phyloP scores from a whole-genome alignment of 1,140 invertebrate genomes.

The Atta texana region DNA sequence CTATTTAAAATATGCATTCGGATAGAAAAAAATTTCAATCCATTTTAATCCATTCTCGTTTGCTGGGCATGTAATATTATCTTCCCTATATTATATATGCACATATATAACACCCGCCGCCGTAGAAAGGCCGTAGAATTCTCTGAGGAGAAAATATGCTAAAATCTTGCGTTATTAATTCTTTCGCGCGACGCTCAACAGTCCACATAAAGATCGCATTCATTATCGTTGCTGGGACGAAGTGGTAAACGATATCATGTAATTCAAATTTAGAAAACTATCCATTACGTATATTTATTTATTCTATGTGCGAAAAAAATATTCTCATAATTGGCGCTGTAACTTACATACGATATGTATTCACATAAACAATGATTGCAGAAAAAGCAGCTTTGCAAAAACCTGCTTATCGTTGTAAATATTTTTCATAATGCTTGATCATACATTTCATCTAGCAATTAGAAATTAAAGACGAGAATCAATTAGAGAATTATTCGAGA shows the following conservation, averaged over 20 bases:
- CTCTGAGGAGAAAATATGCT: constrained; percentile 22
- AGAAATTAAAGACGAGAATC: no score
- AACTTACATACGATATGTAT: neutral
- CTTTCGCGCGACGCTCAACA: neutral
- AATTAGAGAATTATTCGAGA: no score
- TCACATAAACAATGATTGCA: neutral
- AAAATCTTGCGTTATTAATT: constrained; percentile 2
- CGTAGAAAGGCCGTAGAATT: neutral
- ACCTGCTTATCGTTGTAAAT: no score
- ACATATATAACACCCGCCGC: neutral
- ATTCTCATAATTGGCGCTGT: neutral
- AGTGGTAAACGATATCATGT: neutral
- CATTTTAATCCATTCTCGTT: no score
- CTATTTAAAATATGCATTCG: no score
- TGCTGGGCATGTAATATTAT: neutral
- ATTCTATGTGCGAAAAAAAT: neutral
- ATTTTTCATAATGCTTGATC: no score
- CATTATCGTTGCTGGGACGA: neutral
- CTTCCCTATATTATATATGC: neutral
- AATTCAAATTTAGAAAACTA: neutral
- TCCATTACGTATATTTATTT: neutral
- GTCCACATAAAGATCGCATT: neutral
- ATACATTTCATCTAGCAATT: no score
- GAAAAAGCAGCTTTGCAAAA: no score
- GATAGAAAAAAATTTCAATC: no score